A percentile compares a stretch with the other conserved stretches of the same genome.
phyloP scores from a whole-genome alignment of 2,888 invertebrate genomes.

The Nomada lathburiana region DNA sequence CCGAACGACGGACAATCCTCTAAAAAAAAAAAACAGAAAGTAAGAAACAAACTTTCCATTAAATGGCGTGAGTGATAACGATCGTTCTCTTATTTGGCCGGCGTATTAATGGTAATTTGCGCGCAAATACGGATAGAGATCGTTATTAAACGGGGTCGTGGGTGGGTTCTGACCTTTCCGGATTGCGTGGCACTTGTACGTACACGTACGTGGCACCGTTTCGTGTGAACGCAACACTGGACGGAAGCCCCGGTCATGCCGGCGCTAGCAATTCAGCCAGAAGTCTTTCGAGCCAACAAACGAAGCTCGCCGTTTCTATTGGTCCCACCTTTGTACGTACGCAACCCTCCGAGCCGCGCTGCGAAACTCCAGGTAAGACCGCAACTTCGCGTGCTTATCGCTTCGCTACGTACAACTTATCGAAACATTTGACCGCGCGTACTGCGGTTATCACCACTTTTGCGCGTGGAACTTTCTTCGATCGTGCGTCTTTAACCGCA shows the following conservation, averaged over 20 bases:
- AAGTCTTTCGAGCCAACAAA: slow-evolving; percentile 60
- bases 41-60: background rate
- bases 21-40: background rate
- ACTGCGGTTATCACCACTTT: background rate
- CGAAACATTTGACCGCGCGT: background rate
- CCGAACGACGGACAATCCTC: background rate
- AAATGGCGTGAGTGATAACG: background rate
- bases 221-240: slow-evolving; percentile 59
- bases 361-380: background rate
- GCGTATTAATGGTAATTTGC: slow-evolving; percentile 31
- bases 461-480: background rate
- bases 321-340: slow-evolving; percentile 47
- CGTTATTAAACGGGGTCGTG: slow-evolving; percentile 18
- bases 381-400: background rate
- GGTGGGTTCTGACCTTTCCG: slow-evolving; percentile 56
- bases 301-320: slow-evolving; percentile 59
- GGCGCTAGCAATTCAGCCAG: slow-evolving; percentile 7
- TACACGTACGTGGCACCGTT: slow-evolving; percentile 14
- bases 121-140: slow-evolving; percentile 19
- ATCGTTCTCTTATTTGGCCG: background rate
- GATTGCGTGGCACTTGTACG: slow-evolving; percentile 48
- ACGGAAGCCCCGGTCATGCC: slow-evolving; percentile 24
- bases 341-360: slow-evolving; percentile 19
- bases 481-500: too few relatives aligned
- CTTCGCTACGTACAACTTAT: background rate